These are phyloP conservation scores for Mamestra configurata DNA, from an alignment of 1,140 invertebrate species.

Conservation along the genomic window DNA sequence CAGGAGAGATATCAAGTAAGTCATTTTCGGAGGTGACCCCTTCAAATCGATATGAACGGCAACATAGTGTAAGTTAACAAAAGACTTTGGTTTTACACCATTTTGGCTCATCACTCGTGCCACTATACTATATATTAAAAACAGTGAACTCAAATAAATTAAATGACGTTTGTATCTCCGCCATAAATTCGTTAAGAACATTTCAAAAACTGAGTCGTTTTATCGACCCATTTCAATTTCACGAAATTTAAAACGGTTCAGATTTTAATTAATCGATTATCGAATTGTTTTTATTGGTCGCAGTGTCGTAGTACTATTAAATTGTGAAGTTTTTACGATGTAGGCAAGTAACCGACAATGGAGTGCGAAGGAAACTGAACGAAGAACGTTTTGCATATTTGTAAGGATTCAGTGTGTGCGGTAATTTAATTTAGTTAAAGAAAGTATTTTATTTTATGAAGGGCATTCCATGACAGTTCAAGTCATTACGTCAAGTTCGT, in stretches of 20 bases:
- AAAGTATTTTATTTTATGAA: neutral
- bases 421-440: slow-evolving; percentile 3
- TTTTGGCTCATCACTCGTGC: neutral
- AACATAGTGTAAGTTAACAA: slow-evolving; percentile 61
- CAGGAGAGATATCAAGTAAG: slow-evolving; percentile 91
- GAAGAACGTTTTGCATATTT: neutral
- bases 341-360: neutral
- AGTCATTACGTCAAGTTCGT: too few species aligned
- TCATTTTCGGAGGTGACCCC: slow-evolving; percentile 94
- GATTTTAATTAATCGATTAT: neutral
- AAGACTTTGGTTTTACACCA: neutral
- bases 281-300: neutral
- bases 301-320: neutral
- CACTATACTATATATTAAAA: neutral
- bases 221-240: neutral
- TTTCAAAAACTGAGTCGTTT: neutral
- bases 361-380: neutral
- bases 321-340: neutral
- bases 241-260: neutral
- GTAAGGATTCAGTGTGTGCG: slow-evolving; percentile 2
- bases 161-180: neutral
- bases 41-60: slow-evolving; percentile 96
- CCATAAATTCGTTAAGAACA: neutral
- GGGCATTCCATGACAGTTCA: too few species aligned
- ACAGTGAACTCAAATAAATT: neutral